Conservation (phyloP, 30 jellyfish, hydroid and myxozoan genomes). For the Hydra vulgaris region DNA sequence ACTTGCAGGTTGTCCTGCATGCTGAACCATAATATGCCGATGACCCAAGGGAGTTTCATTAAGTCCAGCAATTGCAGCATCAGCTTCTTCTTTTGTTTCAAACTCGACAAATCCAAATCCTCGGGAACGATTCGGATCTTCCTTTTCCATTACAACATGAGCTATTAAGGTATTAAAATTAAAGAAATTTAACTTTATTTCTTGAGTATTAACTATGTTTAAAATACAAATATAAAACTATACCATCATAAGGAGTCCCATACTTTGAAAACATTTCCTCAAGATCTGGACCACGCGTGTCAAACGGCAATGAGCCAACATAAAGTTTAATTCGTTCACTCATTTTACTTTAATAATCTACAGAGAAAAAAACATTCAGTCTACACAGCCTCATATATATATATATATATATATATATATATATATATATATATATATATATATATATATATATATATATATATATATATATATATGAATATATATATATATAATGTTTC, state of each 20-base stretch:
- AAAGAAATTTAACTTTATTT: background rate
- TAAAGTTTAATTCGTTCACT: conserved; percentile 33
- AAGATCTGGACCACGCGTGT: conserved; percentile 35
- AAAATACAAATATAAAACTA: background rate
- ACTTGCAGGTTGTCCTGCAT: conserved; percentile 41
- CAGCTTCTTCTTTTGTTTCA: conserved; percentile 33
- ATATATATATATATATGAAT: no score
- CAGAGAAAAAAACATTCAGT: background rate
- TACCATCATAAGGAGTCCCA: conserved; percentile 24
- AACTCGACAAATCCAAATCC: conserved; percentile 38
- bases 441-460: no score
- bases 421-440: no score
- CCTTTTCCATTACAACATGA: conserved; percentile 42
- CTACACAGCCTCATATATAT: background rate
- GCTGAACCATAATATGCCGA: conserved; percentile 42
- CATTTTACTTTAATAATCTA: background rate
- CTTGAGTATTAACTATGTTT: background rate
- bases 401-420: no score
- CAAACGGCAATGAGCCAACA: conserved; percentile 42
- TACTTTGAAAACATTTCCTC: conserved; percentile 36
- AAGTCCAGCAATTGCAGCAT: conserved; percentile 35
- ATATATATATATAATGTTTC: no score
- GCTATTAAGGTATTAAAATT: no score
- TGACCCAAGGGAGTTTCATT: conserved; percentile 39
- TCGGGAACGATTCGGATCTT: conserved; percentile 27